Evolutionary conservation across 53 echinoderm and acorn worm genomes (phyloP), one percentile per base, ranked within the genome.

Genomic region (Paelopatides confundens): DNA sequence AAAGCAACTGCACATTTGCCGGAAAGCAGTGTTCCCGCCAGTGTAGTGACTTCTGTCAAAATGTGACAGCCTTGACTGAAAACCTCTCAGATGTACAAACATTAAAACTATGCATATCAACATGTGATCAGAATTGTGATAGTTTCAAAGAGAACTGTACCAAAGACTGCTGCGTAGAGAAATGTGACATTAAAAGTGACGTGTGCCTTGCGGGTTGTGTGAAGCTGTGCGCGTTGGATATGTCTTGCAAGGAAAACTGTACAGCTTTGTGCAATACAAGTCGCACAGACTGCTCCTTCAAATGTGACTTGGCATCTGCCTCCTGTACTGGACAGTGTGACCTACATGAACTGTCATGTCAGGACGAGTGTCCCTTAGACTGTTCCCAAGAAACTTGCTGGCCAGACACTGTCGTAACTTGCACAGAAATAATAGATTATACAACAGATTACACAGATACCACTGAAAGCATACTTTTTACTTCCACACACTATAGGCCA

Each of bases 241-340:
- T 13, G 31, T 8, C 35, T 31, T 79, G 79, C 53, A 33, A 1
- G 2, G 33, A 79, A 28, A 24, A 33, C 3, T 79, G 79, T 21
- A 28, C 52, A 17, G 1, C 32, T 17, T 5, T 14, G 1, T 93
- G 93, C 35, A 65, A 66, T 76, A 37, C 1, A 9, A 40, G 58
- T 7, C 77, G 51, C 13, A 63, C 33, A 13, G 38, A 30, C 12
- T 93, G 93, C 35, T 34, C 24, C 9, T 39, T 78, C 31, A 51
- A 62, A 35, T 93, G 93, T 78, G 85, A 85, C 15, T 81, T 87
- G 23, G 66, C 79, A 14, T 30, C 15, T 8, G 37, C 49, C 33
- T 67, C 90, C 2, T 93, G 93, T 49, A 27, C 62, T 58, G 71
- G 69, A 14, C 62, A n/a, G 51, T 93, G 93, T 69, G 62, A 81